Evolutionary conservation across 2,113 vertebrate species (phyloP).

Genomic region (Macrotus californicus): DNA sequence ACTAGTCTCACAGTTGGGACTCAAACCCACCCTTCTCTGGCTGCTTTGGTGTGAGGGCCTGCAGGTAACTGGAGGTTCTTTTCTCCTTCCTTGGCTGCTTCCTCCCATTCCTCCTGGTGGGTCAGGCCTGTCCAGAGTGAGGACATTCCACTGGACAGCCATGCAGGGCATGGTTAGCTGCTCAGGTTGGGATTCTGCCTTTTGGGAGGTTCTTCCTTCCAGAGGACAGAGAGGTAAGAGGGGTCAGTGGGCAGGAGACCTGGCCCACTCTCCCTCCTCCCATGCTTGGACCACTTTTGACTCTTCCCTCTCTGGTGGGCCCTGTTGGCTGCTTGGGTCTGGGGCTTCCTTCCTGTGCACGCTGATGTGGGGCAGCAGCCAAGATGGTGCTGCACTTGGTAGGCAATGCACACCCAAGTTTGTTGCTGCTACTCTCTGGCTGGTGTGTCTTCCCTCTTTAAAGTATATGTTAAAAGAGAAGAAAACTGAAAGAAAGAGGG

Average conservation of each 20-base stretch:
- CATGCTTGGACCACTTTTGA: background rate
- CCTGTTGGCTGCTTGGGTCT: background rate
- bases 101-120: background rate
- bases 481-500: background rate
- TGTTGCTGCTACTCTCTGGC: background rate
- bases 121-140: background rate
- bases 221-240: background rate
- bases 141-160: background rate
- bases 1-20: background rate
- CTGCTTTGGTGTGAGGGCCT: background rate
- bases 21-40: background rate
- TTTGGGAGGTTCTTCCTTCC: background rate
- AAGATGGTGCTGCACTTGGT: background rate
- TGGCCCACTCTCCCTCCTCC: too few species aligned
- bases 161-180: background rate
- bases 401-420: background rate
- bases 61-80: background rate
- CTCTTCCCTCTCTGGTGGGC: background rate
- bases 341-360: background rate
- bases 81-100: background rate
- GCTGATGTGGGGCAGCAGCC: background rate
- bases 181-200: background rate
- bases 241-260: background rate
- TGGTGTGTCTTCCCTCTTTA: background rate
- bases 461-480: background rate